Base-by-base conservation (phyloP, 2,888 invertebrate genomes). In the Copidosoma aretas region DNA sequence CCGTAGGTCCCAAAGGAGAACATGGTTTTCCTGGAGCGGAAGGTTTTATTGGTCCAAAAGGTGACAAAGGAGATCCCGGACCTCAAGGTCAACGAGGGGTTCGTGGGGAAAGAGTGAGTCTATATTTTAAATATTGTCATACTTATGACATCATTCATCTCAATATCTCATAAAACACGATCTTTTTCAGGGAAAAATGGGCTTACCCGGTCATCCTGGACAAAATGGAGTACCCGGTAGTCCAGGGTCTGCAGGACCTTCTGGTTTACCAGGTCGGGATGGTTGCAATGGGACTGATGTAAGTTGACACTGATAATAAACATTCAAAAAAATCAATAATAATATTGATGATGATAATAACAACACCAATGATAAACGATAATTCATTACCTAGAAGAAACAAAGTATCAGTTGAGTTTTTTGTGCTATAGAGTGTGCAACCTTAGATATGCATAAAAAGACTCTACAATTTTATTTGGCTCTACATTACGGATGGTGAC, bases 261-360 rank as follows among this genome's bases (percentile, higher is more conserved):
- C 93, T n/a, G 97, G 97, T 75, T 85, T 89, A 54, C 91, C 93
- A 52, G 98, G 98, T 62, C 86, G 92, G 77, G 97, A 98, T 81
- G 98, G 98, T 14, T 98, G 98, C 81, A 97, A 98, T 80, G 98
- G 98, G 79, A 94, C 95, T 64, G 95, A 95, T 84, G 95, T 94
- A 87, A 88, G 89, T 86, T 43, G 3, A 41, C 32, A 52, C 3
- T 52, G 57, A n/a, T n/a, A 51, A 17, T 22, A 52, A 53, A n/a
- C n/a, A n/a, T n/a, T n/a, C n/a, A n/a, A n/a, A n/a, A n/a, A n/a
- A n/a, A n/a, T n/a, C 8, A 32, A 32, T 32, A 32, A 32, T 32
- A 46, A n/a, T 8, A 52, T 25, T 24, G 14, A 49, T 59, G 52
- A 49, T 58, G 24, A 39, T 15, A 61, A 59, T 41, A 25, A 67